Conservation (phyloP, 2,797 vertebrate genomes). For the Erpetoichthys calabaricus region DNA sequence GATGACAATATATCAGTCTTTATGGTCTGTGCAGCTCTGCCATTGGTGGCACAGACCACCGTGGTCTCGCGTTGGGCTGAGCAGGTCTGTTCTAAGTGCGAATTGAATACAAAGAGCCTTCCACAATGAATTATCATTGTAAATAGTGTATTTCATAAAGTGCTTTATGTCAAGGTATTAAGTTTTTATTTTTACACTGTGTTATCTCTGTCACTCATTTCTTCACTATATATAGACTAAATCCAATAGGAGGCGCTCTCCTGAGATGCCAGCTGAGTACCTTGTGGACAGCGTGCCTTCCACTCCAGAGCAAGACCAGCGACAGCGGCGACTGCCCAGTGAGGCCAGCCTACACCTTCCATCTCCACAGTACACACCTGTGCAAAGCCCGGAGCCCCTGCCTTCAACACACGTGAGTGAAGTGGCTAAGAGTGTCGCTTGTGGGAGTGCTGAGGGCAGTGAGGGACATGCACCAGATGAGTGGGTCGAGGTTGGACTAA, state of each 20-base stretch:
- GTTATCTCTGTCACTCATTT: no score
- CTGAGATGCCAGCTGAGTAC: conserved; percentile 6
- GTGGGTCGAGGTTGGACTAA: no score
- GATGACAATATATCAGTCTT: no score
- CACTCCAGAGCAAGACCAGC: not conserved
- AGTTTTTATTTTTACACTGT: not conserved
- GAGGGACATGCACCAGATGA: no score
- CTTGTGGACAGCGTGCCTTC: conserved; percentile 9
- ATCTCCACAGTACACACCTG: not conserved
- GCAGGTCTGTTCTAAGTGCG: no score
- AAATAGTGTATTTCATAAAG: no score
- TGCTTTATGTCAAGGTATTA: not conserved
- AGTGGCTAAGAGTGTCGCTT: not conserved
- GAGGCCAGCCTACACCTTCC: conserved; percentile 8
- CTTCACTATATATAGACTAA: not conserved
- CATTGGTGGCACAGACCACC: no score
- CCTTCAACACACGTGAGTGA: conserved; percentile 17
- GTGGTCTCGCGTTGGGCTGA: no score
- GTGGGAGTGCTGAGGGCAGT: no score
- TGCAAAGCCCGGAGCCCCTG: conserved; percentile 6
- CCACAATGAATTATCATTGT: no score
- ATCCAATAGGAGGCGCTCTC: not conserved
- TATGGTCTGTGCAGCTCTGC: no score
- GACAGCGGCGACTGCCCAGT: conserved; percentile 1
- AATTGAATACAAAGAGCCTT: no score